Percentiles rank a stretch among this genome's conserved stretches.
Conservation (phyloP, 2,888 invertebrate genomes). For the Yponomeuta malinellus region DNA sequence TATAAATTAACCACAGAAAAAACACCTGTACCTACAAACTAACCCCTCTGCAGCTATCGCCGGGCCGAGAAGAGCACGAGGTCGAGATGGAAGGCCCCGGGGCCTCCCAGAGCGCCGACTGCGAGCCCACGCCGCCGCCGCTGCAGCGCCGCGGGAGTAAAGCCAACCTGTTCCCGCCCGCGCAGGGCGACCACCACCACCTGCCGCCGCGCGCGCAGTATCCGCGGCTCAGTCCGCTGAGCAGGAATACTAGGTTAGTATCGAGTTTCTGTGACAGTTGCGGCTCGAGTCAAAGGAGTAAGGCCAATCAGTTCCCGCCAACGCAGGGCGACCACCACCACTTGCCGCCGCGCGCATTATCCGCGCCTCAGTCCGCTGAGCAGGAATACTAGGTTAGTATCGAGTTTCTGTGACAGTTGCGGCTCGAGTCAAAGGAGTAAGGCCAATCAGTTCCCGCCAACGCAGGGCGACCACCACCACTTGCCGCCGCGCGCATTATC, state of each 20-base stretch:
- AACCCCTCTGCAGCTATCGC: constrained; percentile 79
- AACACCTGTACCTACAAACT: not conserved
- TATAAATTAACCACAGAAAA: no score
- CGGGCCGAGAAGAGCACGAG: constrained; percentile 89
- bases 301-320: constrained; percentile 90
- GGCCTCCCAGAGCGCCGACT: constrained; percentile 93
- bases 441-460: constrained; percentile 90
- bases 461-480: constrained; percentile 54
- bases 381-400: constrained; percentile 76
- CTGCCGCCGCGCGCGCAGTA: constrained; percentile 74
- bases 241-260: constrained; percentile 78
- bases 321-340: constrained; percentile 61
- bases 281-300: constrained; percentile 75
- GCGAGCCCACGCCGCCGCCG: constrained; percentile 92
- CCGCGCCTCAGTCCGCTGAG: constrained; percentile 88
- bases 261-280: not conserved
- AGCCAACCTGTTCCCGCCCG: constrained; percentile 90
- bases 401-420: not conserved
- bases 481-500: constrained; percentile 75
- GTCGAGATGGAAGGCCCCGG: constrained; percentile 92
- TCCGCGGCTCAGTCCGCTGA: constrained; percentile 87
- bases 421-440: constrained; percentile 77
- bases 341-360: constrained; percentile 73
- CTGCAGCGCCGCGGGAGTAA: constrained; percentile 89
- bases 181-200: constrained; percentile 54